A percentile compares a stretch with the other conserved stretches of the same genome.
phyloP scores from a whole-genome alignment of 2,797 vertebrate genomes.

The Ataeniobius toweri region DNA sequence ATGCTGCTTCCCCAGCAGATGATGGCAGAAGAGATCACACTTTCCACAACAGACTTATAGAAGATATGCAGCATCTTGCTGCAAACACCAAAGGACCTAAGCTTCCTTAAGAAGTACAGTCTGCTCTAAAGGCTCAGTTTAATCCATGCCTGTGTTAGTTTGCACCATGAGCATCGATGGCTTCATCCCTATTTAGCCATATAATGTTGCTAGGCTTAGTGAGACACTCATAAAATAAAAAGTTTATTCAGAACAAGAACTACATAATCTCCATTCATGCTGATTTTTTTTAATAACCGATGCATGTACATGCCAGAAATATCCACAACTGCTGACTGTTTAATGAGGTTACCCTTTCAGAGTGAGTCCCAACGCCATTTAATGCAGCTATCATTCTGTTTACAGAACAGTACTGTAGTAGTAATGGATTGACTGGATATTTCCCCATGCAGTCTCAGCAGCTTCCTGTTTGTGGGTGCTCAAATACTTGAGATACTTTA shows the following conservation, averaged over 20 bases:
- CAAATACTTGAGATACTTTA: conserved; percentile 8
- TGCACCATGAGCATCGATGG: no score
- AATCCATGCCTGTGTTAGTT: no score
- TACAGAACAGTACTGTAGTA: not conserved
- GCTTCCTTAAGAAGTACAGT: no score
- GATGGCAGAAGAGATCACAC: no score
- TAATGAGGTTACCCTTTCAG: not conserved
- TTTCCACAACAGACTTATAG: no score
- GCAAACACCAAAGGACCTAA: no score
- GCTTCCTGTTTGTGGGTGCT: not conserved
- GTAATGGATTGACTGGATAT: not conserved
- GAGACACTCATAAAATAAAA: not conserved
- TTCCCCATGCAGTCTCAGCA: conserved; percentile 4
- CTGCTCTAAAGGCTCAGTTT: no score
- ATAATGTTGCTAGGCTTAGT: not conserved
- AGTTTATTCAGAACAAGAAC: not conserved
- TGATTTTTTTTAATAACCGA: no score
- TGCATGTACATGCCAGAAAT: no score
- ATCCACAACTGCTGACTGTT: not conserved
- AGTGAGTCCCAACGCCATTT: not conserved
- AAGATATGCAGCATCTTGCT: no score
- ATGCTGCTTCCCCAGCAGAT: no score
- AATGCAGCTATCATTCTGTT: not conserved
- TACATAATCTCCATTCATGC: not conserved
- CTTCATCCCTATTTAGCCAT: not conserved